Conservation (phyloP, 1,140 invertebrate species). For the Venustaconcha ellipsiformis region DNA sequence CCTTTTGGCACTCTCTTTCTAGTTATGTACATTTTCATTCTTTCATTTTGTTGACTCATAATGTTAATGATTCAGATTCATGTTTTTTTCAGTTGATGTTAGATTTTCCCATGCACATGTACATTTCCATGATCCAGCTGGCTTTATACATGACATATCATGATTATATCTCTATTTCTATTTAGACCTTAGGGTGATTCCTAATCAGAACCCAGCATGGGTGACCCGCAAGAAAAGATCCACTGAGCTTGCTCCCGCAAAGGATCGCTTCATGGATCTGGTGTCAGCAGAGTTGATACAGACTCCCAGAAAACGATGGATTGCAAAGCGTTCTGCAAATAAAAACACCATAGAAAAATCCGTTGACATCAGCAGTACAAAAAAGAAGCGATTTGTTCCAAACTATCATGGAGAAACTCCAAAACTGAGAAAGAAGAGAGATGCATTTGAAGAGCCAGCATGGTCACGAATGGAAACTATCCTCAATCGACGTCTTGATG, state of each 20-base stretch:
- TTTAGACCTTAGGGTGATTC: slow-evolving; percentile 52
- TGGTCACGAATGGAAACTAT: slow-evolving; percentile 55
- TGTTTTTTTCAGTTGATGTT: background rate
- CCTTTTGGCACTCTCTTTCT: no score
- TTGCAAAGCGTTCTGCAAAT: slow-evolving; percentile 21
- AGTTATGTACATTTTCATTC: no score
- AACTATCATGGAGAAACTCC: slow-evolving; percentile 29
- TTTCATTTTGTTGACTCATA: no score
- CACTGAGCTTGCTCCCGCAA: slow-evolving; percentile 8
- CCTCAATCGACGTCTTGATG: slow-evolving; percentile 49
- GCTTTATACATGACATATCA: no score
- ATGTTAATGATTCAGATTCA: background rate
- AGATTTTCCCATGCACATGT: background rate
- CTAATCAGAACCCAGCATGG: slow-evolving; percentile 53
- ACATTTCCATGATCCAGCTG: background rate
- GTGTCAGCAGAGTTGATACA: slow-evolving; percentile 27
- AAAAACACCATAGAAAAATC: slow-evolving; percentile 16
- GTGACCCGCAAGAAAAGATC: slow-evolving; percentile 49
- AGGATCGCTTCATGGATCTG: slow-evolving; percentile 40
- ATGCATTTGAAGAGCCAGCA: slow-evolving; percentile 47
- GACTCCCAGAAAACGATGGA: slow-evolving; percentile 23
- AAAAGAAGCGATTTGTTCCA: slow-evolving; percentile 32
- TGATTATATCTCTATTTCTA: slow-evolving; percentile 1
- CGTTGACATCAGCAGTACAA: slow-evolving; percentile 29
- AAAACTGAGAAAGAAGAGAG: slow-evolving; percentile 48